Percentiles rank a stretch among this genome's conserved stretches.
phyloP scores from a whole-genome alignment of 2,888 invertebrate genomes.

The Archaeoteleia sp. region DNA sequence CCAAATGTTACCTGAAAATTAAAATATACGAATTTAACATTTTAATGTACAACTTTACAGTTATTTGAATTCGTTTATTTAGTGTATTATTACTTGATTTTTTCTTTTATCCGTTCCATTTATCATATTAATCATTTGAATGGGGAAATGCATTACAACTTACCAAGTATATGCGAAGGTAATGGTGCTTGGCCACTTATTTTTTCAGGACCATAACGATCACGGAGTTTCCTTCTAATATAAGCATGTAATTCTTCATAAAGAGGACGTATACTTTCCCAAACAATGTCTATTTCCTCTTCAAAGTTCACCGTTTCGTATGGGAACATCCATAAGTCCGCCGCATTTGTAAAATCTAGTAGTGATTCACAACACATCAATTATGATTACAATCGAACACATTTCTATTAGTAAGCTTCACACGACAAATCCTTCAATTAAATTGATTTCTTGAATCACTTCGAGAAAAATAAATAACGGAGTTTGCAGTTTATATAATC shows the following conservation, averaged over 20 bases:
- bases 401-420: neutral
- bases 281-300: conserved; percentile 86
- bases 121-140: neutral
- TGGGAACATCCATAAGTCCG: conserved; percentile 92
- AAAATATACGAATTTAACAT: conserved; percentile 2
- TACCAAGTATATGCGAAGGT: conserved; percentile 88
- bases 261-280: conserved; percentile 89
- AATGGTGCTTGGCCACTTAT: conserved; percentile 87
- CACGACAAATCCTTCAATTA: too few relatives aligned
- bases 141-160: too few relatives aligned
- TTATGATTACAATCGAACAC: neutral
- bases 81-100: conserved; percentile 1
- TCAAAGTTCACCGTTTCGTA: conserved; percentile 87
- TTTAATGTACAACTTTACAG: too few relatives aligned
- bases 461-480: too few relatives aligned
- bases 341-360: conserved; percentile 90
- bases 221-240: conserved; percentile 87
- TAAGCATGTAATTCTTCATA: conserved; percentile 93
- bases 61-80: neutral
- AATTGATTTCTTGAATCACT: too few relatives aligned
- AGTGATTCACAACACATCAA: conserved; percentile 56
- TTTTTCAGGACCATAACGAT: conserved; percentile 89
- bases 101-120: neutral
- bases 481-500: neutral
- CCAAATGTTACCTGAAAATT: conserved; percentile 86